Conservation (phyloP, 35 echinoderm and acorn worm species). For the Chiridota heheva region DNA sequence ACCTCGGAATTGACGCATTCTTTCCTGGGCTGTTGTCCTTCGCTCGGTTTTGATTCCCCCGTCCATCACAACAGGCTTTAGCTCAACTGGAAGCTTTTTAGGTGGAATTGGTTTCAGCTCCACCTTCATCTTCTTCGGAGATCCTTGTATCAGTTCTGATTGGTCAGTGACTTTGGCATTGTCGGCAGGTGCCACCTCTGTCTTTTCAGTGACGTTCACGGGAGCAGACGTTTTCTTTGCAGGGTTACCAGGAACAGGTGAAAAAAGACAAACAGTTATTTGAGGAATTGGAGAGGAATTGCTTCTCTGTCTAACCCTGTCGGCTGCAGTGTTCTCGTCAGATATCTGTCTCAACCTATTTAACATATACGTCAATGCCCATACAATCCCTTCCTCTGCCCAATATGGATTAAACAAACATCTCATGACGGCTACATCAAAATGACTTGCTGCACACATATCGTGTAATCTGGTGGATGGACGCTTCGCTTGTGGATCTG, state of each 20-base stretch:
- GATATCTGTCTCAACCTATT: constrained; percentile 78
- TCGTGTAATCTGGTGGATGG: constrained; percentile 75
- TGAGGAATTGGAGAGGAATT: constrained; percentile 92
- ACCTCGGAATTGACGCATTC: no score
- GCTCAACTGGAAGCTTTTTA: constrained; percentile 31
- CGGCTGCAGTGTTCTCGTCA: constrained; percentile 77
- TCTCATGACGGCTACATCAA: constrained; percentile 96
- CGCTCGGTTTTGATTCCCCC: no score
- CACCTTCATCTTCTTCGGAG: constrained; percentile 77
- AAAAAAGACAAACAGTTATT: constrained; percentile 88
- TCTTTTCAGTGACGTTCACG: no score
- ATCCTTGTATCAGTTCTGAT: constrained; percentile 41
- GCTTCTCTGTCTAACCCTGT: constrained; percentile 87
- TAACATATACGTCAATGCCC: constrained; percentile 91
- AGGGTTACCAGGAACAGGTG: constrained; percentile 72
- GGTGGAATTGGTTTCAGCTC: constrained; percentile 55
- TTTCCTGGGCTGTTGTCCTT: no score
- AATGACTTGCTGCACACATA: constrained; percentile 81
- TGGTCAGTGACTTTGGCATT: no score
- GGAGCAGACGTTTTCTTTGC: constrained; percentile 93
- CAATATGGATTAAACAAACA: constrained; percentile 94
- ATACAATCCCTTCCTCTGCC: constrained; percentile 91
- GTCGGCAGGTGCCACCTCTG: no score
- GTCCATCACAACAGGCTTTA: neutral
- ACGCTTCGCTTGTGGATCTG: constrained; percentile 22